Evolutionary conservation across 2,797 vertebrate genomes (phyloP).

Genomic region (Tarsius wallacei): DNA sequence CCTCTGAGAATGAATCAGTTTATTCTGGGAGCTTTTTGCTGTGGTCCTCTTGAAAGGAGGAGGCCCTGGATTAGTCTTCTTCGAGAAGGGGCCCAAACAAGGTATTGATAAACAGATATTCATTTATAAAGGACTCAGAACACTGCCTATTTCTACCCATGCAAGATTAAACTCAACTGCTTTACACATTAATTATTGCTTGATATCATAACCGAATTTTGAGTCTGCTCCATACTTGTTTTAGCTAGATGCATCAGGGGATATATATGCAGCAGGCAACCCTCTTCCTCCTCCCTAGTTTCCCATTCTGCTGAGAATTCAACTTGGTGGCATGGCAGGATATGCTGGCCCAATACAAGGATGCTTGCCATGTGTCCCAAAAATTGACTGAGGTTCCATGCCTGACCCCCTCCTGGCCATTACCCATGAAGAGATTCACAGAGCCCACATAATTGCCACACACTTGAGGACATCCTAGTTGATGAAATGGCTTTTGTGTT

Average conservation of each 20-base stretch:
- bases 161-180: not conserved
- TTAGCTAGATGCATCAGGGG: no score
- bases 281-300: not conserved
- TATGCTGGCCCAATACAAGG: no score
- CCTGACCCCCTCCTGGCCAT: conserved; percentile 55
- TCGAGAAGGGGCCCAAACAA: not conserved
- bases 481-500: conserved; percentile 81
- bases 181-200: not conserved
- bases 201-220: not conserved
- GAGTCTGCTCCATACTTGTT: not conserved
- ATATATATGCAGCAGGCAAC: not conserved
- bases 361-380: not conserved
- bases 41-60: not conserved
- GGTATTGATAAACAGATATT: not conserved
- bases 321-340: not conserved
- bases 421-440: conserved; percentile 80
- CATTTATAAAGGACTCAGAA: not conserved
- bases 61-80: not conserved
- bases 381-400: fast-evolving
- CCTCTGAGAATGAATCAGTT: not conserved
- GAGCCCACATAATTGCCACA: conserved; percentile 76
- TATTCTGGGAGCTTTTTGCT: not conserved
- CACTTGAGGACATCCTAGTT: conserved; percentile 81
- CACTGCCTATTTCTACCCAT: not conserved
- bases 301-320: not conserved